These are phyloP conservation scores for Oceanodroma tethys DNA, from an alignment of 2,113 vertebrate genomes.

Conservation along the genomic window DNA sequence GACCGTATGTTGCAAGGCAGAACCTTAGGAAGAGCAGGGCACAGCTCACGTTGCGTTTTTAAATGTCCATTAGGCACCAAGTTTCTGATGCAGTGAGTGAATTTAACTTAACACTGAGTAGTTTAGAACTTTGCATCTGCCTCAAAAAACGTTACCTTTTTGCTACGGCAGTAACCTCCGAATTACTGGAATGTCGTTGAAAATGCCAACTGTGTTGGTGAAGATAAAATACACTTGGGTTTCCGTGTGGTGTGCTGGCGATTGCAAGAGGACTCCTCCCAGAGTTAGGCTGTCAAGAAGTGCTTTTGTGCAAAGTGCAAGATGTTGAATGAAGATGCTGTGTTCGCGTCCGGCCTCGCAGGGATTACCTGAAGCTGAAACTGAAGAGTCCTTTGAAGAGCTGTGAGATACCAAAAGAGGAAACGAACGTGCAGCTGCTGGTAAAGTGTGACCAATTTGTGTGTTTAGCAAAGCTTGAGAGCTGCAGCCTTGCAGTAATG, in stretches of 20 bases:
- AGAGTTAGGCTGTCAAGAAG: neutral
- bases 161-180: neutral
- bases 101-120: neutral
- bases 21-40: neutral
- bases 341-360: neutral
- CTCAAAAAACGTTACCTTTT: neutral
- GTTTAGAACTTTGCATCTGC: neutral
- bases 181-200: neutral
- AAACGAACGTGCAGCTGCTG: neutral
- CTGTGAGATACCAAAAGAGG: neutral
- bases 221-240: neutral
- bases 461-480: neutral
- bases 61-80: neutral
- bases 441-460: neutral
- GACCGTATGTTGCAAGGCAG: fast-evolving
- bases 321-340: neutral
- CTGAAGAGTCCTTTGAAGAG: neutral
- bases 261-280: neutral
- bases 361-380: neutral
- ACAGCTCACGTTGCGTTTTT: neutral
- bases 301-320: neutral
- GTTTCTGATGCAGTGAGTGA: neutral
- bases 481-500: neutral
- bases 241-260: neutral
- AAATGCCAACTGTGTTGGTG: neutral